These are phyloP conservation scores for Ostrea edulis DNA, from an alignment of 1,140 invertebrate species.

Conservation along the genomic window DNA sequence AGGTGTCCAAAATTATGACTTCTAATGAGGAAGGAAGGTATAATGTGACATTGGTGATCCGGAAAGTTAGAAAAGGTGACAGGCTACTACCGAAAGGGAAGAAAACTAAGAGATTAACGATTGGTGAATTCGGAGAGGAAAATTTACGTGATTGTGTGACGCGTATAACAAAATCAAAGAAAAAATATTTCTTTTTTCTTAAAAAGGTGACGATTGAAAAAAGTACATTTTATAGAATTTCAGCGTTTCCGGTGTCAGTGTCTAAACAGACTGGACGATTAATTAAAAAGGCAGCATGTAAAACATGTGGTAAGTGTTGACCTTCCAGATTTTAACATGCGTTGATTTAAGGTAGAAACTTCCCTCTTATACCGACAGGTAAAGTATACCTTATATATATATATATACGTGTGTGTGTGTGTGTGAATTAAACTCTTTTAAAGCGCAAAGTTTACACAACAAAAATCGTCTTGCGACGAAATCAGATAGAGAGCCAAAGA, in stretches of 20 bases:
- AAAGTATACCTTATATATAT: not conserved
- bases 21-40: slow-evolving; percentile 44
- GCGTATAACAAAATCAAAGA: slow-evolving; percentile 41
- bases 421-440: slow-evolving; percentile 2
- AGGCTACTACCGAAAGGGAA: slow-evolving; percentile 43
- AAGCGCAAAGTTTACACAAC: not conserved
- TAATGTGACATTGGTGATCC: slow-evolving; percentile 57
- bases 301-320: slow-evolving; percentile 60
- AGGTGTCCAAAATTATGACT: slow-evolving; percentile 56
- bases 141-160: slow-evolving; percentile 56
- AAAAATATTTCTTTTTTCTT: slow-evolving; percentile 63
- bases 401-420: slow-evolving; percentile 31
- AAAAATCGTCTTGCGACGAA: not conserved
- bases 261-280: slow-evolving; percentile 51
- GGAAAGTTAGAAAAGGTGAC: slow-evolving; percentile 60
- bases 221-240: slow-evolving; percentile 51
- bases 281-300: slow-evolving; percentile 61
- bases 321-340: slow-evolving; percentile 20
- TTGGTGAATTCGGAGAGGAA: slow-evolving; percentile 59
- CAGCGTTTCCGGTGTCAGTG: slow-evolving; percentile 57
- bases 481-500: not conserved
- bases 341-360: not conserved
- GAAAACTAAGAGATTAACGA: slow-evolving; percentile 50
- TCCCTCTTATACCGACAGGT: not conserved
- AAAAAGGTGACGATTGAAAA: slow-evolving; percentile 39